Evolutionary conservation across 2,113 vertebrate species (phyloP).

Genomic region (Ascaphus truei): DNA sequence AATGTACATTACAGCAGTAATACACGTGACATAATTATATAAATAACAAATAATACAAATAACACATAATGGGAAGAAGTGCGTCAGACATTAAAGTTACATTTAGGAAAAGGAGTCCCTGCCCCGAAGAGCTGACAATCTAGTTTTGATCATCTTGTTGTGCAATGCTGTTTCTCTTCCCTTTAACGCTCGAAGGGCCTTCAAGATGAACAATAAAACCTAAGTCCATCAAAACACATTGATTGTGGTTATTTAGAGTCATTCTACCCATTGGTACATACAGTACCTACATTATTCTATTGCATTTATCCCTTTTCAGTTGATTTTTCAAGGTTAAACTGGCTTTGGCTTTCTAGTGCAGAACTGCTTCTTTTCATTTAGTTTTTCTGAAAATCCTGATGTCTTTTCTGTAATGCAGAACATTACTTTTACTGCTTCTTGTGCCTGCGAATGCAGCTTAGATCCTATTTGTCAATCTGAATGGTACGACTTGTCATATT

Average conservation of each 20-base stretch:
- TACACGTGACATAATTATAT: too few species aligned
- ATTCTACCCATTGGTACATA: constrained; percentile 11
- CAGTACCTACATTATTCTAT: constrained; percentile 13
- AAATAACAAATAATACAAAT: too few species aligned
- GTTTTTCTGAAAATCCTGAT: constrained; percentile 2
- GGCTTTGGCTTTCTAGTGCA: neutral
- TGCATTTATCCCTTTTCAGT: neutral
- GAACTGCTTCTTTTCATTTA: neutral
- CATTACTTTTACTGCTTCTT: neutral
- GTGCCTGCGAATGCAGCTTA: neutral
- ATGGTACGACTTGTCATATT: neutral
- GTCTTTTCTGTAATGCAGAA: neutral
- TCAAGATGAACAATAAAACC: neutral
- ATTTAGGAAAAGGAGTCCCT: too few species aligned
- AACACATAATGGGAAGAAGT: too few species aligned
- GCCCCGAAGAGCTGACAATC: too few species aligned
- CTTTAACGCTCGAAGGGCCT: neutral
- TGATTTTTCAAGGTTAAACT: constrained; percentile 24
- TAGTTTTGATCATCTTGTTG: too few species aligned
- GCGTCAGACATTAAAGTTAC: too few species aligned
- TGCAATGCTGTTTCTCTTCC: too few species aligned
- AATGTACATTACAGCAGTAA: too few species aligned
- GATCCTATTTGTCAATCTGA: constrained; percentile 18
- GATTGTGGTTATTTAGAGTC: constrained; percentile 14
- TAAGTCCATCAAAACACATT: constrained; percentile 9